These are phyloP conservation scores for Acanthococcus lagerstroemiae DNA, from an alignment of 2,888 invertebrate species.

Conservation along the genomic window DNA sequence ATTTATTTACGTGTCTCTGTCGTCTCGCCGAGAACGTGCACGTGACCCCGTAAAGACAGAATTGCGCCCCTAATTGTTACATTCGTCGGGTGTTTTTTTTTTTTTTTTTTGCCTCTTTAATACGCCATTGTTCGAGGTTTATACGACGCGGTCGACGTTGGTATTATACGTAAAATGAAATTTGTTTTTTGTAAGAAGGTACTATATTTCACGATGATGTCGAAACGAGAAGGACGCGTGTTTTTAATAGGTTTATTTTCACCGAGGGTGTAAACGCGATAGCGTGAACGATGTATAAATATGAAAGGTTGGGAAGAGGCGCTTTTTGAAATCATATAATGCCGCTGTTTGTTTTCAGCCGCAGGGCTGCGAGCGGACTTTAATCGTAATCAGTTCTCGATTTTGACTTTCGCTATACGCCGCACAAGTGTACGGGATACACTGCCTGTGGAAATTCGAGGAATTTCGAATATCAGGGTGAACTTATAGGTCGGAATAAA, in stretches of 20 bases:
- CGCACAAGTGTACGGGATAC: too few relatives aligned
- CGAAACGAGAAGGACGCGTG: constrained; percentile 9
- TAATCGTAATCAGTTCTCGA: too few relatives aligned
- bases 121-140: constrained; percentile 8
- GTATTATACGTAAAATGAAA: background rate
- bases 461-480: too few relatives aligned
- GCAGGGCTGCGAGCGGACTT: too few relatives aligned
- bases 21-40: constrained; percentile 2
- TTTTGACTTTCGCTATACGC: too few relatives aligned
- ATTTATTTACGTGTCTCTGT: constrained; percentile 1
- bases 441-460: too few relatives aligned
- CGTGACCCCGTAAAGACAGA: constrained; percentile 11
- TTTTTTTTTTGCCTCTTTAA: constrained; percentile 10
- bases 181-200: background rate
- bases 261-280: constrained; percentile 8
- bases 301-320: constrained; percentile 2
- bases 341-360: too few relatives aligned
- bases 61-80: constrained; percentile 18
- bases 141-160: background rate
- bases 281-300: constrained; percentile 3
- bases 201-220: background rate
- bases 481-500: too few relatives aligned
- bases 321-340: too few relatives aligned
- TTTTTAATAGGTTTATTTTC: constrained; percentile 25
- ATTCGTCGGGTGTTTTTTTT: background rate